These are phyloP conservation scores for Engraulis encrasicolus DNA, from an alignment of 2,113 vertebrate species.

Conservation along the genomic window DNA sequence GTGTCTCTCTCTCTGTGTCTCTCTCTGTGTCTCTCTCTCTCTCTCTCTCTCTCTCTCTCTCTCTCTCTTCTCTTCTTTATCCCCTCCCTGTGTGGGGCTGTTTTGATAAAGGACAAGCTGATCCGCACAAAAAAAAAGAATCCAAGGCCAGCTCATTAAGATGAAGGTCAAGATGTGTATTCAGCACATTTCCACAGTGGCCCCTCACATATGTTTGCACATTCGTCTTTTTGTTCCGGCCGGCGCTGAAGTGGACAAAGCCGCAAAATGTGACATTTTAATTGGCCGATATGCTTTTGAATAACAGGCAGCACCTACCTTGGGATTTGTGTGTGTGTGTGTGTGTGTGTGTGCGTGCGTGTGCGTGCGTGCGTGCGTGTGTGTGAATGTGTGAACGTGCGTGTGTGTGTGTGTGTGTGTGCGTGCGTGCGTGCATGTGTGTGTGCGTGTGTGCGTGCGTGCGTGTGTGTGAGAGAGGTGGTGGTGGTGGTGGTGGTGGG, in stretches of 20 bases:
- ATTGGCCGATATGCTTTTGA: background rate
- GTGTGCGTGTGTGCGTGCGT: too few species aligned
- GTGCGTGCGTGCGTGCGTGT: too few species aligned
- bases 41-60: too few species aligned
- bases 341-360: too few species aligned
- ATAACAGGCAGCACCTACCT: background rate
- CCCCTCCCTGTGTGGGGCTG: background rate
- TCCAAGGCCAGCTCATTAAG: slow-evolving; percentile 11
- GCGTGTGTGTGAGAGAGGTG: too few species aligned
- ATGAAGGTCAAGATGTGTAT: slow-evolving; percentile 18
- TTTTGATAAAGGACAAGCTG: slow-evolving; percentile 16
- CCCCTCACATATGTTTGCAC: background rate
- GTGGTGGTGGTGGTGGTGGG: too few species aligned
- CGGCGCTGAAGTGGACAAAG: background rate
- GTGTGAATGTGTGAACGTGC: too few species aligned
- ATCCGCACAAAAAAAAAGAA: background rate
- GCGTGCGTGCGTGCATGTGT: too few species aligned
- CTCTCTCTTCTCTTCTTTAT: background rate
- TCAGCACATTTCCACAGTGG: background rate
- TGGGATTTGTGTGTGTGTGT: background rate
- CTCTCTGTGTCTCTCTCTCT: background rate
- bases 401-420: too few species aligned
- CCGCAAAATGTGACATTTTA: background rate
- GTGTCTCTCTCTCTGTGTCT: background rate
- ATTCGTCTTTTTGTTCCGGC: background rate